phyloP scores from a whole-genome alignment of 2,888 invertebrate species.

The Macaria notata region DNA sequence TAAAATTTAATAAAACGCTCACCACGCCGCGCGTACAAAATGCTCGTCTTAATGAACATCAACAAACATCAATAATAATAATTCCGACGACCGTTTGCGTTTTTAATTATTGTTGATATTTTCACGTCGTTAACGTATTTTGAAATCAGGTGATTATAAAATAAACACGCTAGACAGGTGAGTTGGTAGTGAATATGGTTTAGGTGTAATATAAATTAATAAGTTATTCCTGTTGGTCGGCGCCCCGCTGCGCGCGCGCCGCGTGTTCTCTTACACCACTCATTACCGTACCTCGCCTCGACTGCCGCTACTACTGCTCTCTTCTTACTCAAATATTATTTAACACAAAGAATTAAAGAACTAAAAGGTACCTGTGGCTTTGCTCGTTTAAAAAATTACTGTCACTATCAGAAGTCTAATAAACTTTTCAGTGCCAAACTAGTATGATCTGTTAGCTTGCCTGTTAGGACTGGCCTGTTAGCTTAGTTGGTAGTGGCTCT shows the following conservation, averaged over 20 bases:
- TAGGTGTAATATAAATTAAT: conserved; percentile 78
- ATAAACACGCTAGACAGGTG: conserved; percentile 77
- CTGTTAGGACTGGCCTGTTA: too few species aligned
- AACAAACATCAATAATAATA: conserved; percentile 53
- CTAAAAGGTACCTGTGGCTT: too few species aligned
- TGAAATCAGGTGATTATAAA: conserved; percentile 68
- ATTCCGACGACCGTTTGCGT: conserved; percentile 65
- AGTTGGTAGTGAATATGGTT: conserved; percentile 66
- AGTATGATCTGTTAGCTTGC: too few species aligned
- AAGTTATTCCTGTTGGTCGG: conserved; percentile 66
- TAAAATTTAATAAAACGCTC: conserved; percentile 72
- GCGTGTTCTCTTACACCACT: conserved; percentile 40
- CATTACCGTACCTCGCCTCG: conserved; percentile 43
- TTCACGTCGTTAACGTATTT: conserved; percentile 75
- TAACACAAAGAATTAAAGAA: too few species aligned
- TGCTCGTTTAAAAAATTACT: too few species aligned
- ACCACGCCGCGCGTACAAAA: conserved; percentile 41
- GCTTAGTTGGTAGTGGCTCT: too few species aligned
- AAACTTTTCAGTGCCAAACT: too few species aligned
- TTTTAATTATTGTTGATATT: conserved; percentile 78
- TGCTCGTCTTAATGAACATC: conserved; percentile 61
- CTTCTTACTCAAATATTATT: conserved; percentile 3
- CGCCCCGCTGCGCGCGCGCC: conserved; percentile 56
- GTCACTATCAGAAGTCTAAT: too few species aligned
- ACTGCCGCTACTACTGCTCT: conserved; percentile 30